These are phyloP conservation scores for Cirrhinus molitorella DNA, from an alignment of 2,797 vertebrate genomes.

Conservation along the genomic window DNA sequence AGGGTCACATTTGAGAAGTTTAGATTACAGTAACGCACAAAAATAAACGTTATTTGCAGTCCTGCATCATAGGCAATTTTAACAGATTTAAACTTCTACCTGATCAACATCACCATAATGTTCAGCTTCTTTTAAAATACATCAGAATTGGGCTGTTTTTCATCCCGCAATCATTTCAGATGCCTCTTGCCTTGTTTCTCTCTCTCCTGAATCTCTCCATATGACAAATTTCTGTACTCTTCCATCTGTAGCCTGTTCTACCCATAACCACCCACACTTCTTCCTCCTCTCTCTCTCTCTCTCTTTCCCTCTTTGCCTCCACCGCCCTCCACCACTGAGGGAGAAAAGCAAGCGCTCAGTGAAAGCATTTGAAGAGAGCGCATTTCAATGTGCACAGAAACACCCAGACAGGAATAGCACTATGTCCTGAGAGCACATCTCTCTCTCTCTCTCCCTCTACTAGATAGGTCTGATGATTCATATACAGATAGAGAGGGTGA, in stretches of 20 bases:
- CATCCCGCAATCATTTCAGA: not conserved
- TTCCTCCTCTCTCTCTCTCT: conserved; percentile 36
- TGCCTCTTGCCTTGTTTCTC: not conserved
- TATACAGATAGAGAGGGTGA: conserved; percentile 57
- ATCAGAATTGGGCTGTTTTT: not conserved
- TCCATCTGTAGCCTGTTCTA: conserved; percentile 78
- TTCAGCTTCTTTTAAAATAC: not conserved
- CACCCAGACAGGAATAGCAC: conserved; percentile 67
- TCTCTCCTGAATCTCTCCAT: conserved; percentile 70
- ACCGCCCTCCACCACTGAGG: conserved; percentile 42
- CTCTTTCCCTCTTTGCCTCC: conserved; percentile 21
- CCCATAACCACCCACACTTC: conserved; percentile 47
- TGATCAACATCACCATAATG: not conserved
- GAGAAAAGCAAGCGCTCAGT: conserved; percentile 56
- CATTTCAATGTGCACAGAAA: conserved; percentile 58
- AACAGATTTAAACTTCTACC: conserved; percentile 1
- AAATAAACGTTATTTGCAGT: not conserved
- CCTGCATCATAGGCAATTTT: not conserved
- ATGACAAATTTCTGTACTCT: conserved; percentile 96
- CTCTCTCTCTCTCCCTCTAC: conserved; percentile 43
- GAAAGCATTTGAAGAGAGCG: conserved; percentile 59
- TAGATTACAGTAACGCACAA: no score
- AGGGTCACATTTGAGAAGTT: not conserved
- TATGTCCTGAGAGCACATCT: conserved; percentile 53
- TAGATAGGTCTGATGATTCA: conserved; percentile 60